phyloP scores from a whole-genome alignment of 2,797 vertebrate species.

The Pipistrellus pipistrellus region DNA sequence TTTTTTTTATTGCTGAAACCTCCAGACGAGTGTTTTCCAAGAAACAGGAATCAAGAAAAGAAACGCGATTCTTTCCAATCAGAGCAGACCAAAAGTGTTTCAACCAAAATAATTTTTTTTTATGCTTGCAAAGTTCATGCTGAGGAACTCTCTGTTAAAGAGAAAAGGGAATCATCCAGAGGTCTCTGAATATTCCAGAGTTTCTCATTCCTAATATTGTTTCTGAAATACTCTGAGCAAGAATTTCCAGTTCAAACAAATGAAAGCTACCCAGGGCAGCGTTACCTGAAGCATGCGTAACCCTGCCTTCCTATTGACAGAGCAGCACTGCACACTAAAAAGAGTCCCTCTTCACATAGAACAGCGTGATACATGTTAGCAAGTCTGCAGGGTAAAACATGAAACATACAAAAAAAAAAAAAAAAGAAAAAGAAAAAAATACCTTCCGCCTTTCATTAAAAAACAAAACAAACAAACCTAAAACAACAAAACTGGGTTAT shows the following conservation, averaged over 20 bases:
- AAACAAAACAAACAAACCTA: background rate
- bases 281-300: background rate
- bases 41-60: background rate
- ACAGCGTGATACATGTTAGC: background rate
- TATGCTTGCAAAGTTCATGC: conserved; percentile 50
- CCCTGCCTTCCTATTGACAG: background rate
- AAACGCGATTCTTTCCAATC: conserved; percentile 41
- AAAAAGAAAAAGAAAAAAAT: no score
- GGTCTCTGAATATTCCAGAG: conserved; percentile 1
- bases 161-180: background rate
- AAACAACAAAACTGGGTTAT: background rate
- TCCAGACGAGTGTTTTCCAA: conserved; percentile 14
- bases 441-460: background rate
- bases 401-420: background rate
- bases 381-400: background rate
- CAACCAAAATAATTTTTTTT: conserved; percentile 35
- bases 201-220: background rate
- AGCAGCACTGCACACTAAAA: background rate
- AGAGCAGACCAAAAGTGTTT: conserved; percentile 24
- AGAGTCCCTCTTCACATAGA: background rate
- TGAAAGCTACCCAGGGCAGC: background rate
- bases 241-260: conserved; percentile 1
- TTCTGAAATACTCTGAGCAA: conserved; percentile 15
- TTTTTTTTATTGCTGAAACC: conserved; percentile 61
- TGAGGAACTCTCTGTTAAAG: background rate